These are phyloP conservation scores for Poecilia wingei DNA, from an alignment of 2,797 vertebrate genomes.

Conservation along the genomic window DNA sequence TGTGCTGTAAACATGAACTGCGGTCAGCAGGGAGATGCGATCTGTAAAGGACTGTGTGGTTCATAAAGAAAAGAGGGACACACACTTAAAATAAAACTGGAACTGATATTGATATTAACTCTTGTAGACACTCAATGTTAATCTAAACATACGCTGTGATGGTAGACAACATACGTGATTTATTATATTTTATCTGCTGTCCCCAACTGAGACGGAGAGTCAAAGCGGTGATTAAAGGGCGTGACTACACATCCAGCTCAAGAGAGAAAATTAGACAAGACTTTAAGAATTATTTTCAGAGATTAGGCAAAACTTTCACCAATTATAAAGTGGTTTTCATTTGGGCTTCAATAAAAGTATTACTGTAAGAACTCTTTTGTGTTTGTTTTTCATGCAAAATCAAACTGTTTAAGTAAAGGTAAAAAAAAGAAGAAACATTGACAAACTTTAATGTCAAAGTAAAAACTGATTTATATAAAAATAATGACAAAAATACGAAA, in stretches of 20 bases:
- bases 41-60: conserved; percentile 22
- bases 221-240: background rate
- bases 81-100: conserved; percentile 8
- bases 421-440: too few relatives aligned
- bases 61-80: background rate
- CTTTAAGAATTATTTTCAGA: background rate
- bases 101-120: background rate
- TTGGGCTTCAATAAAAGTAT: background rate
- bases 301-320: background rate
- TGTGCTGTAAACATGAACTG: conserved; percentile 12
- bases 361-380: too few relatives aligned
- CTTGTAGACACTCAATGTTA: background rate
- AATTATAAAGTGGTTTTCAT: background rate
- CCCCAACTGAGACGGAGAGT: background rate
- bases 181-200: background rate
- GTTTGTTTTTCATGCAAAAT: too few relatives aligned
- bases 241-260: background rate
- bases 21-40: conserved; percentile 43
- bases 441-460: too few relatives aligned
- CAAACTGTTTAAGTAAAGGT: too few relatives aligned
- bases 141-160: background rate
- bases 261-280: background rate
- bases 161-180: background rate
- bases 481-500: too few relatives aligned
- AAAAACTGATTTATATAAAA: too few relatives aligned